Conservation (phyloP, 2,888 invertebrate species). For the Nycteola revayana region DNA sequence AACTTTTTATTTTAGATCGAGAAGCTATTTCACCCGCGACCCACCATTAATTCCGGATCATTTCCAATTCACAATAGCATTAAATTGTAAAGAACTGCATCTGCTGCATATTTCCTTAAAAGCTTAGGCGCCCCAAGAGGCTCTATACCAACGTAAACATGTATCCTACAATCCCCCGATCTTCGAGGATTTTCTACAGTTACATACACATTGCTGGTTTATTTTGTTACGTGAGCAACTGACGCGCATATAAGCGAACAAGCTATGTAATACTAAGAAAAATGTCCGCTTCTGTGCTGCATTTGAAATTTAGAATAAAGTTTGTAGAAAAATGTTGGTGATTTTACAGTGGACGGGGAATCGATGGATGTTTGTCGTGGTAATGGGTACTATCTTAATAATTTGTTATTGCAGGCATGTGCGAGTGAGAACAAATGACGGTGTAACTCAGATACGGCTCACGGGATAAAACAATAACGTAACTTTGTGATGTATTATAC, state of each 20-base stretch:
- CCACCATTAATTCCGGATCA: slow-evolving; percentile 9
- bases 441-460: too few relatives aligned
- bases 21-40: too few relatives aligned
- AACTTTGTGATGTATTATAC: too few relatives aligned
- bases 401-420: too few relatives aligned
- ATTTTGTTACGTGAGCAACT: slow-evolving; percentile 40
- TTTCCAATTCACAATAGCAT: slow-evolving; percentile 11
- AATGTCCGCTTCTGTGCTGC: slow-evolving; percentile 33
- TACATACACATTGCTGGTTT: slow-evolving; percentile 46
- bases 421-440: too few relatives aligned
- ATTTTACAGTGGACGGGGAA: too few relatives aligned
- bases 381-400: too few relatives aligned
- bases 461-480: too few relatives aligned
- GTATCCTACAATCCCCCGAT: slow-evolving; percentile 28
- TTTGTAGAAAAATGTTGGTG: neutral
- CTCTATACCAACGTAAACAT: slow-evolving; percentile 27
- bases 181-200: slow-evolving; percentile 29
- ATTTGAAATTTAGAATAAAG: slow-evolving; percentile 29
- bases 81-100: slow-evolving; percentile 13
- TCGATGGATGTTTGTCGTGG: too few relatives aligned
- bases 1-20: too few relatives aligned
- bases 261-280: slow-evolving; percentile 35
- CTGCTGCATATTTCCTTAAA: slow-evolving; percentile 24
- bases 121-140: slow-evolving; percentile 26
- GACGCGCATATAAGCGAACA: slow-evolving; percentile 38